Evolutionary conservation across 2,797 vertebrate genomes (phyloP).

Genomic region (Agapornis canus): DNA sequence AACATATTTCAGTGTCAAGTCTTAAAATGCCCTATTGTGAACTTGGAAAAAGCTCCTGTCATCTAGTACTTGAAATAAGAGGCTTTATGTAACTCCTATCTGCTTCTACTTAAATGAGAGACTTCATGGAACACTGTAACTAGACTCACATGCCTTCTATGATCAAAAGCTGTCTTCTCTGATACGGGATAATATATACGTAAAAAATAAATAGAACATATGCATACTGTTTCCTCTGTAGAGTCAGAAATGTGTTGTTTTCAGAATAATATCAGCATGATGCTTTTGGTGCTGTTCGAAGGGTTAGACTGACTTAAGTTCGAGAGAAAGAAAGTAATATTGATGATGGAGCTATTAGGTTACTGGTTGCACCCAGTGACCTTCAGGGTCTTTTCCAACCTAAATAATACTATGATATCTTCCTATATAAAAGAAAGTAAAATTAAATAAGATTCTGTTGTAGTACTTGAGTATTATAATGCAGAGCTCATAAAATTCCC

Average conservation of each 20-base stretch:
- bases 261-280: not conserved
- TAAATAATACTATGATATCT: not conserved
- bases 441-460: not conserved
- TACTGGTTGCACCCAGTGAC: not conserved
- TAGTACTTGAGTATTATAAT: not conserved
- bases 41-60: not conserved
- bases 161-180: not conserved
- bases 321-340: not conserved
- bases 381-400: not conserved
- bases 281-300: not conserved
- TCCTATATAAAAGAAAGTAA: not conserved
- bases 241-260: not conserved
- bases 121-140: not conserved
- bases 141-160: not conserved
- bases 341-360: not conserved
- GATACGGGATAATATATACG: not conserved
- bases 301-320: not conserved
- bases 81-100: not conserved
- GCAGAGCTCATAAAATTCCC: not conserved
- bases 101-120: not conserved
- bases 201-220: not conserved
- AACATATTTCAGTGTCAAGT: not conserved
- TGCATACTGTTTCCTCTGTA: not conserved
- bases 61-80: not conserved
- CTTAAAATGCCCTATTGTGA: not conserved